Evolutionary conservation across 2,888 invertebrate species (phyloP), one percentile per base, ranked within the genome.

Genomic region (Spodoptera exigua): DNA sequence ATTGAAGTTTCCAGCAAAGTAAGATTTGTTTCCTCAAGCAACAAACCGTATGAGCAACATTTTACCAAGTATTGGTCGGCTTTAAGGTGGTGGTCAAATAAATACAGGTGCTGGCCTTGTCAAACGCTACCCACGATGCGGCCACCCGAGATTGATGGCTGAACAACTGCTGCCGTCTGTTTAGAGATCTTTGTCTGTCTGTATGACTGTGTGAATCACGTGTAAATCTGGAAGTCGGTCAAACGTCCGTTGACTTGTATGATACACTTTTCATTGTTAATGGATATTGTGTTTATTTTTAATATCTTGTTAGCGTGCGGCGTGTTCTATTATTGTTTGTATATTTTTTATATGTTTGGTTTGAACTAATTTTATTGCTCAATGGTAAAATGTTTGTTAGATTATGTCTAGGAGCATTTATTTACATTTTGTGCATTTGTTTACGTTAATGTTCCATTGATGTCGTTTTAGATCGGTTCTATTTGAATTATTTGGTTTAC

Each of bases 201-300:
- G 78, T 74, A 77, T 69, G 73, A 78, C 76, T 48, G 68, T 53
- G 68, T 86, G 82, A 87, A 71, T 87, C 89, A 84, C 72, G 67
- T 61, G 73, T 86, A 84, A 81, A 84, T 87, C 82, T 79, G 76
- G 78, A 88, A 79, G 76, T 83, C 86, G 85, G 86, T 85, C 87
- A 83, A 79, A 71, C 71, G 80, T 78, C 80, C 76, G 78, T 55
- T 59, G 77, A 71, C 62, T 72, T 61, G 40, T 63, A 74, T 74
- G 61, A 78, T 76, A 70, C 63, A 76, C 70, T 74, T 75, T 78
- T 76, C 77, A 71, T 78, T 76, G 73, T 73, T 73, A 75, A 73
- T 75, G 72, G 63, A 70, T 63, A 72, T 60, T 57, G 55, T 75
- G 73, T 78, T 78, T 76, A 76, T 75, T 76, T 75, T 70, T 67